Percentiles rank a stretch among this genome's conserved stretches.
phyloP scores from a whole-genome alignment of 2,888 invertebrate species.

The Syrista parreyssii region DNA sequence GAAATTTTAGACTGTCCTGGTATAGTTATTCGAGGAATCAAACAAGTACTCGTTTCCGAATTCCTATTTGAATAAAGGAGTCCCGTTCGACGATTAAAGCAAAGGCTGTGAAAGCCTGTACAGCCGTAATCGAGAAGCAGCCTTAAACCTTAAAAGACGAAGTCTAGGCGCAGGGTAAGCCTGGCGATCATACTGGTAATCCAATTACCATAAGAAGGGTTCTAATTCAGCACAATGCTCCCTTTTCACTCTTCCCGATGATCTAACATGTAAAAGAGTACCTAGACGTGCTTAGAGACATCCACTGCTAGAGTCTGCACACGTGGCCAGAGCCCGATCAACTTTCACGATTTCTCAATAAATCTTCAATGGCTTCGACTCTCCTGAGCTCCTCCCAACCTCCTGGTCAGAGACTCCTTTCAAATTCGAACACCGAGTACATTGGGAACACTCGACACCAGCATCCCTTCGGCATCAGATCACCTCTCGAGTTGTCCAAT shows the following conservation, averaged over 20 bases:
- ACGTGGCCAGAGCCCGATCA: conserved; percentile 37
- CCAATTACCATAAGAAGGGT: conserved; percentile 64
- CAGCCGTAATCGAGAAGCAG: neutral
- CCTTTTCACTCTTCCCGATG: conserved; percentile 17
- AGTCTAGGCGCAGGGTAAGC: conserved; percentile 33
- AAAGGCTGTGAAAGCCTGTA: neutral
- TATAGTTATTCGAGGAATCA: neutral
- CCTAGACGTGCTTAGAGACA: neutral
- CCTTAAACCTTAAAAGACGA: neutral
- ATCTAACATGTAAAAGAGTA: neutral
- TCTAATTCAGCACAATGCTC: conserved; percentile 61
- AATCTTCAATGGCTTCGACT: conserved; percentile 21
- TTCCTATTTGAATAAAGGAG: neutral
- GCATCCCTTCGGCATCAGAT: neutral
- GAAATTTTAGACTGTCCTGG: neutral
- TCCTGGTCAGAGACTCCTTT: neutral
- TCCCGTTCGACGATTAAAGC: neutral
- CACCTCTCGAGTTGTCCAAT: neutral
- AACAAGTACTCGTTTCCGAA: neutral
- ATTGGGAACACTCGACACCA: neutral
- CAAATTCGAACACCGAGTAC: neutral
- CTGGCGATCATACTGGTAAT: conserved; percentile 59
- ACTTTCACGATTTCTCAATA: conserved; percentile 55
- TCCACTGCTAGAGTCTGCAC: conserved; percentile 8
- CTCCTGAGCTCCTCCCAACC: neutral